Base-by-base conservation (phyloP, 2,797 vertebrate genomes). In the Centroberyx gerrardi region DNA sequence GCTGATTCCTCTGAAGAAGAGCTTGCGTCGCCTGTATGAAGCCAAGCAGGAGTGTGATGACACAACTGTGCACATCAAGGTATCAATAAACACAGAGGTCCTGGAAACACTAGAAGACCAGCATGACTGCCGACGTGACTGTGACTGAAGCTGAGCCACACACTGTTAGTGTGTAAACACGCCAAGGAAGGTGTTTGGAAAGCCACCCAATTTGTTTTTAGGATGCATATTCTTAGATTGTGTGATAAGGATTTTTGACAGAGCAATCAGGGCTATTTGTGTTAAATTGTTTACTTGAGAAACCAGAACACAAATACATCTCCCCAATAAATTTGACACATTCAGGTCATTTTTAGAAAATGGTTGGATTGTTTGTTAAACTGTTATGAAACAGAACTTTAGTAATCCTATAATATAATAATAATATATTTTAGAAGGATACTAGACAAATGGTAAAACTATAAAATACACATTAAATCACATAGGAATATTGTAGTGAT, bases 21-120 rank as follows among this genome's bases (percentile, higher is more conserved):
- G 77, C 69, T 88, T 96, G 77, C 88, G 92, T 3, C 61, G 79
- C 69, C 92, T 96, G 64, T 96, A 96, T 80, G 94, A 95, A 86
- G 91, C 92, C 87, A 96, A 96, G 68, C 94, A 96, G 85, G 93
- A 94, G 86, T 94, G 86, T 86, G 95, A 96, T 87, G 94, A 96
- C 93, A 91, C 92, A 87, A 94, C 92, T 12, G 93, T 94, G 66
- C 91, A 95, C 89, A 94, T 96, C 68, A 94, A 96, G 95, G 95
- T 96, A 95, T 93, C 89, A 92, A 92, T 59, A 94, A 89, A 90
- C 83, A 81, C 62, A 38, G 3, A 40, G 22, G 51, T 58, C 66
- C 44, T 62, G 2, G 8, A 80, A 77, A 81, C 56, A 44, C 8
- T 15, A 29, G 61, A 38, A 44, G 15, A 69, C 82, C 76, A 28